Base-by-base conservation (phyloP, 2,797 vertebrate species). In the Chaunax sp. region DNA sequence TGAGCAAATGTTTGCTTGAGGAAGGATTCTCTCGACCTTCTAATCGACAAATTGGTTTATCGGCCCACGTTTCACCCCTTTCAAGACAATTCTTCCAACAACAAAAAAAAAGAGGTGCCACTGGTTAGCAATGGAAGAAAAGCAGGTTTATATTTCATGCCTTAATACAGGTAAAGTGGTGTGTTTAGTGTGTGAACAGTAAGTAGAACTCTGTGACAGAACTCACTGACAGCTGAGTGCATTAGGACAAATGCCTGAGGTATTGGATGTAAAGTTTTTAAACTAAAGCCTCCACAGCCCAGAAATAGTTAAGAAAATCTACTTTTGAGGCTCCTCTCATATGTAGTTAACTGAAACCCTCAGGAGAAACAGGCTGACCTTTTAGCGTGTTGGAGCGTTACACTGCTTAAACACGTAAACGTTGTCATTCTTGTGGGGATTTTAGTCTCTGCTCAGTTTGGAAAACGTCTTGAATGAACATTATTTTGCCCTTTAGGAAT, bases 401-500 rank as follows among this genome's bases (percentile, higher is more conserved):
- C 33, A 54, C 40, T 55, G 38, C 64, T 65, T 65, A 63, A 69
- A 51, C 14, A 49, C 30, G 18, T 47, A 10, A 33, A 65, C 64
- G 50, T 50, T 53, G 0, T 3, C 12, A 65, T 51, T 67, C 59
- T 58, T 51, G 22, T 15, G 52, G 56, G 63, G 63, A 30, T 65
- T 69, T 47, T 22, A 56, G 74, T 59, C 51, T 28, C 59, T 0
- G 6, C 57, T 78, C 61, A 41, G 47, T 37, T 40, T 38, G 1
- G 49, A 66, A 46, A 65, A 55, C 57, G 69, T 62, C 49, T 72
- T 67, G 64, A 63, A 58, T 30, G 22, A 82, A 64, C 77, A 63
- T 57, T 7, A 22, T 60, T 83, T 74, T 56, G 65, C 72, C 81
- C 70, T 81, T 70, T 23, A 44, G 33, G 69, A 20, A 53, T 56